A percentile compares a stretch with the other conserved stretches of the same genome.
Evolutionary conservation across 2,888 invertebrate genomes (phyloP).

Genomic region (Plebejus anna): DNA sequence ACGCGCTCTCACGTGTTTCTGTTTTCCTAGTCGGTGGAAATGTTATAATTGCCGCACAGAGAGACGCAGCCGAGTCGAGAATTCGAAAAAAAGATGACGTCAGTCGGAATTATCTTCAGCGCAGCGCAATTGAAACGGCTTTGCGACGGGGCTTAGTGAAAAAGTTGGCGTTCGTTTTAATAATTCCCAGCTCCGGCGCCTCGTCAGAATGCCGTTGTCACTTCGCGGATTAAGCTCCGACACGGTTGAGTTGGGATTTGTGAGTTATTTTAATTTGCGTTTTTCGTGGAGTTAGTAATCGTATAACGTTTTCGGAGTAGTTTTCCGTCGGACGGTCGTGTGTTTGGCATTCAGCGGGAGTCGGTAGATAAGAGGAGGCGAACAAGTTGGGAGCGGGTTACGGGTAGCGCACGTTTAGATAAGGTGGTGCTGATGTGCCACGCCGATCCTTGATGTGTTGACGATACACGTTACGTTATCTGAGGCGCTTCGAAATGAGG

Average conservation of each 20-base stretch:
- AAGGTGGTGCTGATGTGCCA: background rate
- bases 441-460: constrained; percentile 18
- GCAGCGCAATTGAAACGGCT: constrained; percentile 80
- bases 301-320: constrained; percentile 27
- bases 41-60: constrained; percentile 79
- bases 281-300: constrained; percentile 58
- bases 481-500: background rate
- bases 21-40: constrained; percentile 78
- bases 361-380: constrained; percentile 15
- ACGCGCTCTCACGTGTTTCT: constrained; percentile 77
- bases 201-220: constrained; percentile 80
- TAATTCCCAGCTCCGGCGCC: constrained; percentile 80
- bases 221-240: constrained; percentile 79
- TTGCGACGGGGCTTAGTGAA: constrained; percentile 79
- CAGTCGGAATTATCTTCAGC: constrained; percentile 80
- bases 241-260: constrained; percentile 78
- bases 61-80: constrained; percentile 73
- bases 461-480: constrained; percentile 27
- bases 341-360: background rate
- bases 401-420: constrained; percentile 14
- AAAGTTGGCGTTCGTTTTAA: constrained; percentile 81
- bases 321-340: constrained; percentile 19
- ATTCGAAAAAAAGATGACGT: constrained; percentile 79
- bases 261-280: constrained; percentile 79
- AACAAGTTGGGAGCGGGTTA: constrained; percentile 1